Evolutionary conservation across 2,797 vertebrate species (phyloP).

Genomic region (Sparidentex hasta): DNA sequence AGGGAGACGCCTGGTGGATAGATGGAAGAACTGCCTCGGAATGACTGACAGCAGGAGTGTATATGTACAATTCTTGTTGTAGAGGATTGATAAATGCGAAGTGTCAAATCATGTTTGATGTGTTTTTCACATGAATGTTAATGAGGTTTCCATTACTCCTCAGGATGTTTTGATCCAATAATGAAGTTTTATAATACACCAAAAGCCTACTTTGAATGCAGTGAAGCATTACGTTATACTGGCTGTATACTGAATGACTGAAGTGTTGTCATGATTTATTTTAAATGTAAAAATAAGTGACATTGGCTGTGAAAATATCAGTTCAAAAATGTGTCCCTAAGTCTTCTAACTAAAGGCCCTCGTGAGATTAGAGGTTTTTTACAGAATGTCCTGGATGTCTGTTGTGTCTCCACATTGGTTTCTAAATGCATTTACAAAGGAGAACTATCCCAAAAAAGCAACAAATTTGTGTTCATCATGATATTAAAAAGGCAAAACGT

Average conservation of each 20-base stretch:
- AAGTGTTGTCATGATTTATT: slow-evolving; percentile 36
- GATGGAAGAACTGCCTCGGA: slow-evolving; percentile 54
- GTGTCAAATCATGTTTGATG: slow-evolving; percentile 33
- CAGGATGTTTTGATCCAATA: slow-evolving; percentile 16
- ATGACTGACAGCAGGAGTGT: slow-evolving; percentile 20
- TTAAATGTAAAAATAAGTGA: slow-evolving; percentile 42
- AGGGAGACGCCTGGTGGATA: slow-evolving; percentile 75
- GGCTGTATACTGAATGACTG: slow-evolving; percentile 22
- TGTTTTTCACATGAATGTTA: slow-evolving; percentile 42
- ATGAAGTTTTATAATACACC: slow-evolving; percentile 54
- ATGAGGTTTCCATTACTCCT: slow-evolving; percentile 46
- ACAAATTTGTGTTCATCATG: background rate
- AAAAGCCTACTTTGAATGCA: slow-evolving; percentile 54
- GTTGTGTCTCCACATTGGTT: background rate
- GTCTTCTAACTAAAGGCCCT: slow-evolving; percentile 3
- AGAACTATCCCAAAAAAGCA: background rate
- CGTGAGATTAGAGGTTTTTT: background rate
- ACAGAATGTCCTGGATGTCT: background rate
- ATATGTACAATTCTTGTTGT: slow-evolving; percentile 71
- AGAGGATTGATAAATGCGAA: slow-evolving; percentile 64
- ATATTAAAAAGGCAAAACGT: background rate
- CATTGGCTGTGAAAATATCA: slow-evolving; percentile 44
- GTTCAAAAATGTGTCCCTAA: background rate
- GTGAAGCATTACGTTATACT: slow-evolving; percentile 4
- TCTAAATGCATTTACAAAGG: slow-evolving; percentile 1